These are phyloP conservation scores for Erythrocercus mccallii DNA, from an alignment of 2,113 vertebrate species.

Conservation along the genomic window DNA sequence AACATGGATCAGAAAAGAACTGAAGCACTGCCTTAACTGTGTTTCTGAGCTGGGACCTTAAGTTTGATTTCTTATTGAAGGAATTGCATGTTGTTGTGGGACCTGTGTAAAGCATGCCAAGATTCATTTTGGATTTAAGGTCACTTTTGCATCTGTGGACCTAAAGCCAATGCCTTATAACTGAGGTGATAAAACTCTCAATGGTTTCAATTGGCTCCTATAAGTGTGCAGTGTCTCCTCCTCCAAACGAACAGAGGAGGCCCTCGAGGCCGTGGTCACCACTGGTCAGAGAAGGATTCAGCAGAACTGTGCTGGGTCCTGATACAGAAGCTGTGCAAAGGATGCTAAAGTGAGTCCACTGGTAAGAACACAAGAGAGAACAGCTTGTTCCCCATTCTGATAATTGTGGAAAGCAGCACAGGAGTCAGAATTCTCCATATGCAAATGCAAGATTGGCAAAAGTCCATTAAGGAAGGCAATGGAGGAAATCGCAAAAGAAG, in stretches of 20 bases:
- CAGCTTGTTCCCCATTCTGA: neutral
- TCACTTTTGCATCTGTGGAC: neutral
- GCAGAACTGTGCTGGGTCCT: neutral
- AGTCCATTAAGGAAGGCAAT: neutral
- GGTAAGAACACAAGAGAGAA: neutral
- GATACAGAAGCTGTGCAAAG: neutral
- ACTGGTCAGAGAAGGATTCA: neutral
- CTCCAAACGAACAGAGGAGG: neutral
- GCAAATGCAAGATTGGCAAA: neutral
- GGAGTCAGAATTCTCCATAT: neutral
- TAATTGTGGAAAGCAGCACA: neutral
- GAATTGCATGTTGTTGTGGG: neutral
- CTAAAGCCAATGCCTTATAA: neutral
- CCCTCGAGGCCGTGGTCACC: neutral
- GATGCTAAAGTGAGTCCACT: neutral
- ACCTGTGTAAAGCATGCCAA: neutral
- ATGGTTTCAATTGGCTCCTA: neutral
- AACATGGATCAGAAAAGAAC: neutral
- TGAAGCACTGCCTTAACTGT: neutral
- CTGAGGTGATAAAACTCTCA: neutral
- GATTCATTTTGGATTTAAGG: neutral
- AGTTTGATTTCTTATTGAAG: neutral
- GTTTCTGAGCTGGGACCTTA: neutral
- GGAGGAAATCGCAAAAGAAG: neutral
- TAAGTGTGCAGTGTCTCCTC: neutral